Percentiles rank a stretch among this genome's conserved stretches.
These are phyloP conservation scores for Coelopa pilipes DNA, from an alignment of 2,888 invertebrate species.

Conservation along the genomic window DNA sequence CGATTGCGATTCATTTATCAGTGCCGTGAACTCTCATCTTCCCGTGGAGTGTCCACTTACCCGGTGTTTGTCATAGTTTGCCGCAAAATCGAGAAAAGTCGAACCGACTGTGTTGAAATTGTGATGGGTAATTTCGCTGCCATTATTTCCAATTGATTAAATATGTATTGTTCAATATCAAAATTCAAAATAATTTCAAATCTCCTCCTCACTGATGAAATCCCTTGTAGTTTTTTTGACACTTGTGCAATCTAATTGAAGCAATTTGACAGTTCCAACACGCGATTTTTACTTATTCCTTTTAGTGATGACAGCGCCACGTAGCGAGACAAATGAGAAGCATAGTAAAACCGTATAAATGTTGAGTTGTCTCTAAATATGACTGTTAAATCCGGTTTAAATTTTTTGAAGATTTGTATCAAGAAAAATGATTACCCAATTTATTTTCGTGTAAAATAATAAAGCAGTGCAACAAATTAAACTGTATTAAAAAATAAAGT, in stretches of 20 bases:
- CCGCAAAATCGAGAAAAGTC: neutral
- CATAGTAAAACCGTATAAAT: slow-evolving; percentile 3
- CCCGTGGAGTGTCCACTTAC: neutral
- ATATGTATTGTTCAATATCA: too few relatives aligned
- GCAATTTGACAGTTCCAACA: slow-evolving; percentile 15
- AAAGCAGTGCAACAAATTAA: too few relatives aligned
- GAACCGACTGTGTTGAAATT: slow-evolving; percentile 38
- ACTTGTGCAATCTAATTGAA: slow-evolving; percentile 37
- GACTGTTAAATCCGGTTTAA: neutral
- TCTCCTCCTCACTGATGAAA: neutral
- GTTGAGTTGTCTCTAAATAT: neutral
- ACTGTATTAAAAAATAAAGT: too few relatives aligned
- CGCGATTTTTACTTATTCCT: neutral
- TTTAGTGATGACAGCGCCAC: neutral
- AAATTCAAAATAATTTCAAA: too few relatives aligned
- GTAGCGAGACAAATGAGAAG: neutral
- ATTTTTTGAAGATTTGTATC: too few relatives aligned
- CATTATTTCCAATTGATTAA: neutral
- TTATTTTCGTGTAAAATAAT: too few relatives aligned
- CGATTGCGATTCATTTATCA: neutral
- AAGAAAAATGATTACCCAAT: neutral
- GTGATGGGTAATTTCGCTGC: neutral
- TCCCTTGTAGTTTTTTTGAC: slow-evolving; percentile 32
- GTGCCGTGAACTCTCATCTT: neutral
- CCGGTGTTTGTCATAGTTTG: neutral